Base-by-base conservation (phyloP, 2,113 vertebrate species). In the Spilogale gracilis region DNA sequence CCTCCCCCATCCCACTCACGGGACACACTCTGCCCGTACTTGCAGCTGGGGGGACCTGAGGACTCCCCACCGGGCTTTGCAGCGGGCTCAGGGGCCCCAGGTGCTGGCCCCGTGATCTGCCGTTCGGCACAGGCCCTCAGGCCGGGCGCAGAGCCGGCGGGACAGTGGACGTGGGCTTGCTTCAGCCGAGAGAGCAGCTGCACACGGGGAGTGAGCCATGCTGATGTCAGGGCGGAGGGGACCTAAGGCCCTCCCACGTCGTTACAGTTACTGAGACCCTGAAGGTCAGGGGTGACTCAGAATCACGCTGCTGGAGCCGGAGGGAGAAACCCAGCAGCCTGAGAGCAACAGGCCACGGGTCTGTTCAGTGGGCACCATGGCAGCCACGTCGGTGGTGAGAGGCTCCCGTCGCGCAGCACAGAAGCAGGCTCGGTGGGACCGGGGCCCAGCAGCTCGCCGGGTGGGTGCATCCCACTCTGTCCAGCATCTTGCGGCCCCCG, bases 101-200 rank as follows among this genome's bases (percentile, higher is more conserved):
- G 20, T 30, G n/a, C 43, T 5, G 6, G 9, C 38, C 38, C 7
- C 2, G 32, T 38, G 27, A 27, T 12, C 30, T 81, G 13, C 6
- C 0, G 14, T 21, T 13, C 54, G 45, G 45, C 25, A 25, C 10
- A 17, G 45, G 9, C 83, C 14, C 54, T 0, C 25, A 14, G 7
- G 63, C 74, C 7, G 9, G 2, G 13, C 32, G 54, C 25, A 56
- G 50, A 43, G 38, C 67, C 56, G 32, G 18, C 0, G 25, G 69
- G 86, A 17, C n/a, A 16, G 63, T 6, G 9, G 30, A 6, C 1
- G 20, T 9, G 5, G 5, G 4, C 13, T 25, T 27, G 79, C 38
- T 54, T 32, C 16, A 2, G 27, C n/a, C 27, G 9, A 0, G 5
- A 52, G 58, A 17, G 8, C 0, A 9, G n/a, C 79, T 43, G 48